Percentiles rank a stretch among this genome's conserved stretches.
Evolutionary conservation across 2,888 invertebrate species (phyloP).

Genomic region (Helobdella robusta): DNA sequence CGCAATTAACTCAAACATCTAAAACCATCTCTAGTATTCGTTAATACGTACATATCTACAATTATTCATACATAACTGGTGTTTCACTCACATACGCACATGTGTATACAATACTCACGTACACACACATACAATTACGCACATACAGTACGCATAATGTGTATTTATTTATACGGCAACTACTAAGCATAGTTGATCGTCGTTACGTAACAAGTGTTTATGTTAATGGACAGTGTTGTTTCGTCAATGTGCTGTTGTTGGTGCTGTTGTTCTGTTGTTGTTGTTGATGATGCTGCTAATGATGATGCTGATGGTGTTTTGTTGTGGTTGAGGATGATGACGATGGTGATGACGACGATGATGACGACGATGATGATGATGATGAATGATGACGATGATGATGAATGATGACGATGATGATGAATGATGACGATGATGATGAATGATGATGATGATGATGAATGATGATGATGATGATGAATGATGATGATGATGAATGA

Average conservation of each 20-base stretch:
- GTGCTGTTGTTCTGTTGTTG: neutral
- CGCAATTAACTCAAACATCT: too few relatives aligned
- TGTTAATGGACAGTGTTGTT: too few relatives aligned
- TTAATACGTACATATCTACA: too few relatives aligned
- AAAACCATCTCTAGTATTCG: too few relatives aligned
- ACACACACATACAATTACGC: too few relatives aligned
- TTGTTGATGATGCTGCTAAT: neutral
- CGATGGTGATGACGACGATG: neutral
- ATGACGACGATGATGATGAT: neutral
- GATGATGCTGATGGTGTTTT: neutral
- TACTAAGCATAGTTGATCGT: too few relatives aligned
- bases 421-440: neutral
- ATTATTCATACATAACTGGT: too few relatives aligned
- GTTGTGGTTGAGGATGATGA: neutral
- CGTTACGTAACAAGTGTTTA: too few relatives aligned
- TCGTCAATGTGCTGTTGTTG: neutral
- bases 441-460: neutral
- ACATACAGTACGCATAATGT: too few relatives aligned
- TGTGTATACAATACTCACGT: too few relatives aligned
- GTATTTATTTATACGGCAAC: too few relatives aligned
- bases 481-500: neutral
- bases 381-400: constrained; percentile 6
- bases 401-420: neutral
- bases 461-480: constrained; percentile 7
- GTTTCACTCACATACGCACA: too few relatives aligned